Conservation (phyloP, 2,888 invertebrate species). For the Leucozona laternaria region DNA sequence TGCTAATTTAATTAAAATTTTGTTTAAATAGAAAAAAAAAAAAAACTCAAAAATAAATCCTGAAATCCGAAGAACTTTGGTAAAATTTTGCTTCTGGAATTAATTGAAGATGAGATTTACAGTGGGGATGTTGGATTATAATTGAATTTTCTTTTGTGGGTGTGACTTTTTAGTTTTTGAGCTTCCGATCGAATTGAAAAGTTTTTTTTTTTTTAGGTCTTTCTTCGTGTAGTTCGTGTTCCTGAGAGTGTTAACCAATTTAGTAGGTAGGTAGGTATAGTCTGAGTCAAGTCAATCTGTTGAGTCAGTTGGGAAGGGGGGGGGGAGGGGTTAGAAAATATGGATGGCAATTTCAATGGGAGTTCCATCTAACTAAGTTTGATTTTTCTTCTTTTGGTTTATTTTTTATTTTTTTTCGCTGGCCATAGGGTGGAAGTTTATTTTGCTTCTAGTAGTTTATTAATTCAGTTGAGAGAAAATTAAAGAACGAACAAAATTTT, state of each 20-base stretch:
- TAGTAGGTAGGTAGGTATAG: neutral
- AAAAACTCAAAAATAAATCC: conserved; percentile 2
- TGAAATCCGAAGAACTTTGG: conserved; percentile 56
- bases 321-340: conserved; percentile 36
- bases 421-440: conserved; percentile 24
- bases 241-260: neutral
- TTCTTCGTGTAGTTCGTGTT: conserved; percentile 31
- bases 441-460: conserved; percentile 46
- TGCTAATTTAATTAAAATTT: conserved; percentile 74
- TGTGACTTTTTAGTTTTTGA: conserved; percentile 70
- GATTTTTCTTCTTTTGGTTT: conserved; percentile 34
- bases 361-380: conserved; percentile 70
- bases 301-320: neutral
- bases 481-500: conserved; percentile 41
- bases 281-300: neutral
- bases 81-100: conserved; percentile 53
- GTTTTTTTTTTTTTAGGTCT: conserved; percentile 27
- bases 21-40: conserved; percentile 33
- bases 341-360: conserved; percentile 56
- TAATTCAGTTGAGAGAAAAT: conserved; percentile 47
- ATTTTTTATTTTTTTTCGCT: neutral
- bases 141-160: conserved; percentile 72
- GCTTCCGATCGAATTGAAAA: conserved; percentile 37
- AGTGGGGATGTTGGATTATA: conserved; percentile 70
- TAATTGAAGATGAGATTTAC: conserved; percentile 75